phyloP scores from a whole-genome alignment of 1,140 invertebrate genomes.

The Zaprionus inermis region DNA sequence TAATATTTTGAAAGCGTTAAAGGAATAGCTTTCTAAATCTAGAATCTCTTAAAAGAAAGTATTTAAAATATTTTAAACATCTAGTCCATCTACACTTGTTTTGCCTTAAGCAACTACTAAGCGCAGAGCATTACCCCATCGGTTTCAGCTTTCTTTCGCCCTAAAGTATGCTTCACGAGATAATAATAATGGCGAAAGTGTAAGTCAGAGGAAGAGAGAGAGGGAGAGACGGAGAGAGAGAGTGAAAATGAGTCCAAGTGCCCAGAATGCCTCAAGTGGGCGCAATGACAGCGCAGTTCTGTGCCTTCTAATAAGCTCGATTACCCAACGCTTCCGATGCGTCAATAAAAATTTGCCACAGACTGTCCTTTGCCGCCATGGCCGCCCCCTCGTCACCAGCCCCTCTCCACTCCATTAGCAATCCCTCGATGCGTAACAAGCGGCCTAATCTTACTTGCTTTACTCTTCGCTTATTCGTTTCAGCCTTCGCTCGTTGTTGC shows the following conservation, averaged over 20 bases:
- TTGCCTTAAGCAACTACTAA: neutral
- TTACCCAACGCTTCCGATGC: slow-evolving; percentile 55
- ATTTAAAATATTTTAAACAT: neutral
- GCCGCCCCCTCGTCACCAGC: too few species aligned
- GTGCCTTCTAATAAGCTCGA: slow-evolving; percentile 67
- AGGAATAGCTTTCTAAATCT: too few species aligned
- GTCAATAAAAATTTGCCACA: slow-evolving; percentile 60
- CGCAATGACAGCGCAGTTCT: slow-evolving; percentile 22
- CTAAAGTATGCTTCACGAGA: slow-evolving; percentile 51
- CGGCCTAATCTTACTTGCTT: slow-evolving; percentile 7
- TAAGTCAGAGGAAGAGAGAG: neutral
- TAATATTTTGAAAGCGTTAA: too few species aligned
- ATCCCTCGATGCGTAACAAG: neutral
- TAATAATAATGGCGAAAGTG: slow-evolving; percentile 56
- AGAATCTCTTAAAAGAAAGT: neutral
- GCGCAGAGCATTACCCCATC: neutral
- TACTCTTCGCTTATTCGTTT: slow-evolving; percentile 5
- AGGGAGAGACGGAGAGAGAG: neutral
- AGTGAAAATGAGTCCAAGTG: neutral
- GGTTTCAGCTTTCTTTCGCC: neutral
- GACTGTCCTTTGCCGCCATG: slow-evolving; percentile 21
- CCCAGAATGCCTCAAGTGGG: neutral
- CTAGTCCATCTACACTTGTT: too few species aligned
- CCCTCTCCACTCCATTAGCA: neutral
- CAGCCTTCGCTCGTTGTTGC: slow-evolving; percentile 52